Base-by-base conservation (phyloP, 2,113 vertebrate genomes). In the Butastur rufipennis region DNA sequence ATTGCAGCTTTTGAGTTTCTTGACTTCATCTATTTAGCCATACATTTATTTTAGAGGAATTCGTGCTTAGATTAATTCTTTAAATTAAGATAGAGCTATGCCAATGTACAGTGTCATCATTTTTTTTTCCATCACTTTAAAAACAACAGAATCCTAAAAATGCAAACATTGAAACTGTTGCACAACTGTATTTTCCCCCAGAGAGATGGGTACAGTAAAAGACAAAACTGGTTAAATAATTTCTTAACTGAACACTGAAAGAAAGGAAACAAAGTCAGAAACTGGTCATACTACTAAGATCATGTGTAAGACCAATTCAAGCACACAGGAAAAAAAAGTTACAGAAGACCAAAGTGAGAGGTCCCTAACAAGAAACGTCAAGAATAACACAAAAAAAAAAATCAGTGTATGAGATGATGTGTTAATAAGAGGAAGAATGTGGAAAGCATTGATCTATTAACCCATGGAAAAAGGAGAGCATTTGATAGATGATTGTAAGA, bases 401-500 rank as follows among this genome's bases (percentile, higher is more conserved):
- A 19, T n/a, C 66, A 32, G 11, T 16, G 32, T 21, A 29, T 56
- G 43, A 91, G 26, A 62, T 56, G 45, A 53, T 70, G n/a, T 59
- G 29, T 34, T 63, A 79, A 20, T 36, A 84, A 58, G 20, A 70
- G 29, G 32, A 86, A 84, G 32, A 85, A 78, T 0, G 23, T 71
- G 65, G 70, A 93, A 96, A 94, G 71, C 27, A 79, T 63, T 23
- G 42, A 87, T 87, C 78, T 52, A 59, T 67, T 82, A 87, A 58
- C 65, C 81, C 62, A 63, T n/a, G 61, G 78, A 21, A 81, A 90
- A 85, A 63, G 11, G 32, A 81, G 9, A 91, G 7, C 21, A 55
- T 56, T 43, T 50, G 31, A 38, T 5, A 59, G 4, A 32, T 18
- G 31, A n/a, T 1, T 83, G 12, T 11, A 67, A 86, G 38, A 42